A percentile compares a stretch with the other conserved stretches of the same genome.
Evolutionary conservation across 2,113 vertebrate species (phyloP).

Genomic region (Hydropotes inermis): DNA sequence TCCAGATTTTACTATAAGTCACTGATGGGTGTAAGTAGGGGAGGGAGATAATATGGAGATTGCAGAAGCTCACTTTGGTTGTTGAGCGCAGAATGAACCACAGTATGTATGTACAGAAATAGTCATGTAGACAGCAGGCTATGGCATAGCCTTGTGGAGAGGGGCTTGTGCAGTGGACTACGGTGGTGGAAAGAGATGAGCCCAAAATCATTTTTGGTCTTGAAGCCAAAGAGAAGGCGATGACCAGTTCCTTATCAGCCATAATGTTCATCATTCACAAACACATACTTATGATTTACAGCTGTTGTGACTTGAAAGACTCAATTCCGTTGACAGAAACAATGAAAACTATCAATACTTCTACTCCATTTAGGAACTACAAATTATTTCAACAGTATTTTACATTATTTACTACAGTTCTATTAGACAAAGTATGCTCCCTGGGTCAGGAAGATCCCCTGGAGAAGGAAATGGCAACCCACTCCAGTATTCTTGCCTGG

Average conservation of each 20-base stretch:
- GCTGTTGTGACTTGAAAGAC: background rate
- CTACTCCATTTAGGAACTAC: background rate
- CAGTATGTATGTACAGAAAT: rapidly evolving
- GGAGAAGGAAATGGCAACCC: too few relatives aligned
- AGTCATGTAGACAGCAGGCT: background rate
- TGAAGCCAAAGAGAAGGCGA: background rate
- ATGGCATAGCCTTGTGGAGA: background rate
- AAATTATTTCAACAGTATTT: background rate
- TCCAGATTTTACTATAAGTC: background rate
- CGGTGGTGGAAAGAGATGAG: background rate
- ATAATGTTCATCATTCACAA: background rate
- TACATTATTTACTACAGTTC: background rate
- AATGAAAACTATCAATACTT: background rate
- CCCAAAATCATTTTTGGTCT: background rate
- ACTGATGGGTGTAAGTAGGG: too few relatives aligned
- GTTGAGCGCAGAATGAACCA: background rate
- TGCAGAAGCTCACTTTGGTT: background rate
- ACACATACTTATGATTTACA: background rate
- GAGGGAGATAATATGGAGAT: background rate
- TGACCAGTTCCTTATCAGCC: background rate
- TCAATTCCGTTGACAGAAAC: background rate
- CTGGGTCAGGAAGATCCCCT: too few relatives aligned
- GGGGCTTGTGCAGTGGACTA: background rate
- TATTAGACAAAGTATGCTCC: background rate
- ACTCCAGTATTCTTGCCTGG: too few relatives aligned